Evolutionary conservation across 2,797 vertebrate genomes (phyloP).

Genomic region (Parambassis ranga): DNA sequence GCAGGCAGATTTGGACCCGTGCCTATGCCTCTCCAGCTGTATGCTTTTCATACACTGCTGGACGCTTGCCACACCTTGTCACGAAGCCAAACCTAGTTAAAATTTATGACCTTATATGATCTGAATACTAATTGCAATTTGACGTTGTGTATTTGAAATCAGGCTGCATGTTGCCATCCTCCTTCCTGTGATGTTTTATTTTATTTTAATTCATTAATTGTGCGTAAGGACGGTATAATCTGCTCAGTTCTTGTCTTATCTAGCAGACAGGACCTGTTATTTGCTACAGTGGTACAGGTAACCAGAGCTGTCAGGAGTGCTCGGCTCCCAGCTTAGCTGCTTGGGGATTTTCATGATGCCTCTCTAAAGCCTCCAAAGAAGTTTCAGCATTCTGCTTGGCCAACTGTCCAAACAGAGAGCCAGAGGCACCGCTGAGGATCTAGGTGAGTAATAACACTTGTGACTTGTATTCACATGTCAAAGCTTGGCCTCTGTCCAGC

Average conservation of each 20-base stretch:
- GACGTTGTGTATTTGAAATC: neutral
- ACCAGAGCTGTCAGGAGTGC: neutral
- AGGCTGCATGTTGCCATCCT: neutral
- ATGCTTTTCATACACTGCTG: neutral
- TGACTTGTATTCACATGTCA: conserved; percentile 52
- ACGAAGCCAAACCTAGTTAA: neutral
- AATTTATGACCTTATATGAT: neutral
- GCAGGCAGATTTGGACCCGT: neutral
- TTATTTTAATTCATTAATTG: neutral
- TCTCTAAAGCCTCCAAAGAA: conserved; percentile 27
- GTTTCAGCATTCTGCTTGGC: conserved; percentile 15
- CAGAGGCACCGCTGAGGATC: conserved; percentile 57
- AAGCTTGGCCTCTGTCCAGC: conserved; percentile 41
- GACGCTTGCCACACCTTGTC: neutral
- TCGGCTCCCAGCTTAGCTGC: neutral
- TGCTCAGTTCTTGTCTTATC: neutral
- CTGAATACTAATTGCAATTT: neutral
- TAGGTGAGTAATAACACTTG: conserved; percentile 65
- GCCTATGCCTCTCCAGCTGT: neutral
- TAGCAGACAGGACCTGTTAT: too few relatives aligned
- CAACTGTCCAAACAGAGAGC: conserved; percentile 50
- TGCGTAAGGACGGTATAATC: neutral
- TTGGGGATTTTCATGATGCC: conserved; percentile 9
- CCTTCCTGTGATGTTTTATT: neutral
- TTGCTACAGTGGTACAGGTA: neutral